phyloP scores from a whole-genome alignment of 1,140 invertebrate genomes.

The Manduca sexta region DNA sequence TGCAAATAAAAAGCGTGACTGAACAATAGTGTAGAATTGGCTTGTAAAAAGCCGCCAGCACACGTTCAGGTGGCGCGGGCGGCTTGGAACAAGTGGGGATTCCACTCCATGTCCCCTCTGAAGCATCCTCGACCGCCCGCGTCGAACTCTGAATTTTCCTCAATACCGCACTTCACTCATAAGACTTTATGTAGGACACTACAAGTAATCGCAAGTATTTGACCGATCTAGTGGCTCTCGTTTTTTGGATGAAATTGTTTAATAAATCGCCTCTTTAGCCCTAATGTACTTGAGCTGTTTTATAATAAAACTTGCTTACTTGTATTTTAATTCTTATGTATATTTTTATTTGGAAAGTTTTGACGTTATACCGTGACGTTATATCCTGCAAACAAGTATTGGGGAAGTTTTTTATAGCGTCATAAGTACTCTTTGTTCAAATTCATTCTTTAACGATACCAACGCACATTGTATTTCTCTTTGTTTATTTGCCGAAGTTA shows the following conservation, averaged over 20 bases:
- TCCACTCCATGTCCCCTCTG: conserved; percentile 14
- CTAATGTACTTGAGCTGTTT: not conserved
- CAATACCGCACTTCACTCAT: conserved; percentile 16
- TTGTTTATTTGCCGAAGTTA: too few species aligned
- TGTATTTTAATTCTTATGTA: too few species aligned
- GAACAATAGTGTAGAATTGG: conserved; percentile 24
- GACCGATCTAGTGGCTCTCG: too few species aligned
- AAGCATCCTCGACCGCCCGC: conserved; percentile 35
- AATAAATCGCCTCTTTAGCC: not conserved
- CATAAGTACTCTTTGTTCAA: too few species aligned
- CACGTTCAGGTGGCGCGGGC: conserved; percentile 32
- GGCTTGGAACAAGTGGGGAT: conserved; percentile 25
- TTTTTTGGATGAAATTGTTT: too few species aligned
- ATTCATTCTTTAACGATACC: too few species aligned
- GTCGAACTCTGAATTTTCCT: conserved; percentile 32
- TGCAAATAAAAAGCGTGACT: conserved; percentile 5
- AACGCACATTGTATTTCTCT: too few species aligned
- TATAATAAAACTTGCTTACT: too few species aligned
- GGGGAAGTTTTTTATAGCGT: too few species aligned
- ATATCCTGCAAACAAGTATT: too few species aligned
- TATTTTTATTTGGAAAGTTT: too few species aligned
- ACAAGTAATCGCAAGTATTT: not conserved
- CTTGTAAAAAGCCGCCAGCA: conserved; percentile 31
- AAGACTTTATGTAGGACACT: conserved; percentile 2
- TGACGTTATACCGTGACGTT: too few species aligned